Evolutionary conservation across 2,797 vertebrate genomes (phyloP).

Genomic region (Leucoraja ocellata): DNA sequence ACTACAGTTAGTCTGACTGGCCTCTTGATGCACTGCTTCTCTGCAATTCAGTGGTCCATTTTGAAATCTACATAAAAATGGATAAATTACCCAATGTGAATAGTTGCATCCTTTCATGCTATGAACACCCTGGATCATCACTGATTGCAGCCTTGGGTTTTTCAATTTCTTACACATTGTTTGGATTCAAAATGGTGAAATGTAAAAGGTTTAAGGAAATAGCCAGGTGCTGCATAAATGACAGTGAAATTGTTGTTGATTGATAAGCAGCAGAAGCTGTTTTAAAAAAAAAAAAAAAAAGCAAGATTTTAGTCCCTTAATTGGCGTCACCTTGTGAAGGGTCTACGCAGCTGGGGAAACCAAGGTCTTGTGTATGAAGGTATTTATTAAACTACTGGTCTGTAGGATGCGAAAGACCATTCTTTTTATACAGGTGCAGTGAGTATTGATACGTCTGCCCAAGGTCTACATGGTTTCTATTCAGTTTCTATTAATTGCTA

Average conservation of each 20-base stretch:
- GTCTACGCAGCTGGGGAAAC: slow-evolving; percentile 4
- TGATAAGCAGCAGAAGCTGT: background rate
- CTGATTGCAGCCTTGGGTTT: background rate
- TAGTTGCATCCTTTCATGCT: background rate
- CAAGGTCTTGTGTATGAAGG: background rate
- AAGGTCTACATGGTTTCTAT: background rate
- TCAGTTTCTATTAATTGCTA: background rate
- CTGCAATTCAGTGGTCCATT: background rate
- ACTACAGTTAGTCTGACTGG: slow-evolving; percentile 10
- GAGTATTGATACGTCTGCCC: background rate
- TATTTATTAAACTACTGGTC: background rate
- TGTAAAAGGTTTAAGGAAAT: background rate
- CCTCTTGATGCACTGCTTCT: background rate
- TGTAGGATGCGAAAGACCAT: background rate
- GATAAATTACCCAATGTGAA: too few relatives aligned
- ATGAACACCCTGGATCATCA: background rate
- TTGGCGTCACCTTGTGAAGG: background rate
- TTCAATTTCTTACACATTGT: background rate
- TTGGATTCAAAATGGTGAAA: background rate
- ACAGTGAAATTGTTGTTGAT: background rate
- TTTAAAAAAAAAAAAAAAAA: background rate
- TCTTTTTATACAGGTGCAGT: background rate
- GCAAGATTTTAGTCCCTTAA: background rate
- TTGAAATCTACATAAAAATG: background rate
- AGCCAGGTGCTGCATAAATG: background rate